Conservation (phyloP, 2,888 invertebrate genomes). For the Athrips mouffetella region DNA sequence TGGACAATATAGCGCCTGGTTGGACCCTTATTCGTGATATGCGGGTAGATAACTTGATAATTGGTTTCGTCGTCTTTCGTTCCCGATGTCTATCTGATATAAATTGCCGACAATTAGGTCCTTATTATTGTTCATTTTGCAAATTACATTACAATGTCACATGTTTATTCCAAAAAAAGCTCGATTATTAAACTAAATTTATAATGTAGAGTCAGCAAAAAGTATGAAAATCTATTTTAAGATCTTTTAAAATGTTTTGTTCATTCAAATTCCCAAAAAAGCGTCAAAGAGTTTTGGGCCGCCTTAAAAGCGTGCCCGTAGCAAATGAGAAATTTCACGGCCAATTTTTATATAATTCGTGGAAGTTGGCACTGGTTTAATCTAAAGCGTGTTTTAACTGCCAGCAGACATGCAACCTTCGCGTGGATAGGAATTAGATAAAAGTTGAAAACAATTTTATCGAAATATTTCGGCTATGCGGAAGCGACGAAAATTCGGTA, state of each 20-base stretch:
- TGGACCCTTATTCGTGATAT: slow-evolving; percentile 60
- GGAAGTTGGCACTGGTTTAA: slow-evolving; percentile 71
- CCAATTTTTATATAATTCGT: slow-evolving; percentile 72
- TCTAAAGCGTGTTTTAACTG: slow-evolving; percentile 63
- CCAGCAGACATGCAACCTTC: slow-evolving; percentile 52
- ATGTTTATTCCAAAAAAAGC: not conserved
- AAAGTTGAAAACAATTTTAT: slow-evolving; percentile 53
- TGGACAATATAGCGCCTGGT: slow-evolving; percentile 63
- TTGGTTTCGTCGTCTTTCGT: slow-evolving; percentile 49
- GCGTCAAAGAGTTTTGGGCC: slow-evolving; percentile 42
- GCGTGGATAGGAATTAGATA: slow-evolving; percentile 54
- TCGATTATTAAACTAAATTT: too few species aligned
- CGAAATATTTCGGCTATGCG: slow-evolving; percentile 29
- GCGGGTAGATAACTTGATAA: slow-evolving; percentile 63
- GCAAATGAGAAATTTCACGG: slow-evolving; percentile 72
- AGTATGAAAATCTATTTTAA: too few species aligned
- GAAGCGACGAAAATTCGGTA: slow-evolving; percentile 41
- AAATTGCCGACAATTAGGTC: slow-evolving; percentile 38
- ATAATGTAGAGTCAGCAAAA: too few species aligned
- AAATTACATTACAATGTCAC: slow-evolving; percentile 14
- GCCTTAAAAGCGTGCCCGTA: slow-evolving; percentile 46
- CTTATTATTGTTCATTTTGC: slow-evolving; percentile 18
- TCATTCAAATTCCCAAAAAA: too few species aligned
- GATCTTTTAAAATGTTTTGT: too few species aligned
- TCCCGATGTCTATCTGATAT: slow-evolving; percentile 34